phyloP scores from a whole-genome alignment of 2,888 invertebrate species.

The Tupiocoris notatus region DNA sequence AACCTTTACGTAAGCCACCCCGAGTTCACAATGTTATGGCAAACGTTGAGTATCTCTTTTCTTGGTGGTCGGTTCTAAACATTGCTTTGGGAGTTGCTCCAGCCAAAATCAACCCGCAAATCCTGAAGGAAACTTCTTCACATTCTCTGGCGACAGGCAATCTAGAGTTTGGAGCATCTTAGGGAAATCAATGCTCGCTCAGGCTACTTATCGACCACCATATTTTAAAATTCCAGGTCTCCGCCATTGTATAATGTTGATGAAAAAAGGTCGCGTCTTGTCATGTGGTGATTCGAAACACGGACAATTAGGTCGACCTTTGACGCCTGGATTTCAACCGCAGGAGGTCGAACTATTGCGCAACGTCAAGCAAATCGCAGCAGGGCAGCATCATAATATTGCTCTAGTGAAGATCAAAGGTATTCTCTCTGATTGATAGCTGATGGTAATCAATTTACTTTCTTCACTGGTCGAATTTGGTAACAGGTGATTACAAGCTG shows the following conservation, averaged over 20 bases:
- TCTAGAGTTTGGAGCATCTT: too few species aligned
- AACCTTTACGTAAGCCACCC: too few species aligned
- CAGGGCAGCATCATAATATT: slow-evolving; percentile 79
- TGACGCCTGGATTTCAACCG: neutral
- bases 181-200: too few species aligned
- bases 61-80: too few species aligned
- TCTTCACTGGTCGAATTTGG: neutral
- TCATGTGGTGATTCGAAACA: slow-evolving; percentile 66
- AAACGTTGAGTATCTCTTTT: too few species aligned
- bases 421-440: slow-evolving; percentile 51
- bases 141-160: too few species aligned
- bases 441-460: neutral
- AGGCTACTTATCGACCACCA: slow-evolving; percentile 57
- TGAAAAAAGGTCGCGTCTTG: slow-evolving; percentile 63
- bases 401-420: slow-evolving; percentile 59
- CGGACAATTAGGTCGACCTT: slow-evolving; percentile 65
- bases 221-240: slow-evolving; percentile 59
- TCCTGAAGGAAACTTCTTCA: too few species aligned
- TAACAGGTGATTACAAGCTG: slow-evolving; percentile 6
- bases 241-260: slow-evolving; percentile 66
- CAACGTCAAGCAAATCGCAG: slow-evolving; percentile 64
- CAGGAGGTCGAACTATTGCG: slow-evolving; percentile 52
- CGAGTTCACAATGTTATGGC: too few species aligned
- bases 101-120: too few species aligned
- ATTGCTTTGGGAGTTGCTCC: too few species aligned